Evolutionary conservation across 2,797 vertebrate genomes (phyloP), one percentile per base, ranked within the genome.

Genomic region (Chloroceryle inda): DNA sequence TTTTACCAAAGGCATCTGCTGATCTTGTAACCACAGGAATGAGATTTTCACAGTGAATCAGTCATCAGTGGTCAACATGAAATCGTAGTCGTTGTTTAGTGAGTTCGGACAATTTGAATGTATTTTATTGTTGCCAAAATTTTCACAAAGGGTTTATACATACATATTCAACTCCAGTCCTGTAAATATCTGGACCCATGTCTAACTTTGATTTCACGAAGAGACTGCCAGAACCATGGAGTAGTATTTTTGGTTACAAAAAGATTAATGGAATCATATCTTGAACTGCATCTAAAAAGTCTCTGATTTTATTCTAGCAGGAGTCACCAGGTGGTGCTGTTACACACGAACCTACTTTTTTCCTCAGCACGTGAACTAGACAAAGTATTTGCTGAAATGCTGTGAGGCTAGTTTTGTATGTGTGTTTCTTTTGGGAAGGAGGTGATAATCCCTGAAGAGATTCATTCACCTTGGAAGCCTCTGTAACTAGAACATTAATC

Each of bases 311-410:
- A 44, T 92, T 88, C 55, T 82, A 40, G 13, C 40, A 35, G 29
- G 27, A 92, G 59, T 89, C 95, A 76, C 76, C 89, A 96, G 96
- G 74, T 97, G 96, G 94, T 94, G 92, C 95, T 96, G 66, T 96
- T 86, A 63, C 3, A 94, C 74, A 27, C 19, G 4, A 3, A 64
- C 2, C 53, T 44, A 2, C 71, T 45, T 49, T 45, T 59, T 35
- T 24, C 9, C 18, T 68, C 62, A 1, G 58, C 9, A 0, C 40
- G 56, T 19, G 24, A 66, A 2, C 15, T 4, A 14, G 27, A 24
- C 6, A 3, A 33, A 84, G 35, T 1, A 9, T 59, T 80, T 26
- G 20, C 55, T 69, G 16, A 84, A 92, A 24, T 42, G 24, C 33
- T 16, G 4, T 11, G 18, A 73, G 26, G 42, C 44, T 84, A 2